A percentile compares a stretch with the other conserved stretches of the same genome.
Evolutionary conservation across 1,140 invertebrate species (phyloP).

Genomic region (Potamilus streckersoni): DNA sequence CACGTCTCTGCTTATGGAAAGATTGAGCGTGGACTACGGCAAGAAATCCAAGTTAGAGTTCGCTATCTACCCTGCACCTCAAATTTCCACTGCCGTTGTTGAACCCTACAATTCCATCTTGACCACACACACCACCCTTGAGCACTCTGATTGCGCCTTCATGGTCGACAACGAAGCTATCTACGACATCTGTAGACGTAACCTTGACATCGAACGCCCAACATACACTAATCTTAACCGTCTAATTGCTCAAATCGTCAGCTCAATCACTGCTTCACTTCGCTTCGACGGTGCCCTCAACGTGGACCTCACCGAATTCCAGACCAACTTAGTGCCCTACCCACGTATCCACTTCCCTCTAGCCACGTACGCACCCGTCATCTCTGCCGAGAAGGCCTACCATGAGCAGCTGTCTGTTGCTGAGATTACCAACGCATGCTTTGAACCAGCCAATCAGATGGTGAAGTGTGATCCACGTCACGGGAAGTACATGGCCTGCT

Average conservation of each 20-base stretch:
- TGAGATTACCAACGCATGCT: conserved; percentile 77
- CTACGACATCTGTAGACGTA: conserved; percentile 87
- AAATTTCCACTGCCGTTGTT: conserved; percentile 38
- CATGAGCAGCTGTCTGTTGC: conserved; percentile 48
- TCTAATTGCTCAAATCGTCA: conserved; percentile 73
- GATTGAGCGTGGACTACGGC: conserved; percentile 87
- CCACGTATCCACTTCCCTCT: too few relatives aligned
- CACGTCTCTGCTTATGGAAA: conserved; percentile 88
- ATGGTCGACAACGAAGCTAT: conserved; percentile 84
- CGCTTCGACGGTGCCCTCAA: conserved; percentile 89
- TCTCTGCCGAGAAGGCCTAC: conserved; percentile 60
- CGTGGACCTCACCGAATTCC: conserved; percentile 87
- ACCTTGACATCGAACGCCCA: conserved; percentile 78
- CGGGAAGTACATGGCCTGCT: conserved; percentile 86
- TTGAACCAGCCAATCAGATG: conserved; percentile 89
- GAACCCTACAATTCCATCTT: conserved; percentile 84
- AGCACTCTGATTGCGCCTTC: conserved; percentile 78
- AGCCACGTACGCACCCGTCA: conserved; percentile 57
- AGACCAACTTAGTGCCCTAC: conserved; percentile 64
- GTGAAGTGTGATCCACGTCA: conserved; percentile 89
- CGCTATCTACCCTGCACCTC: conserved; percentile 66
- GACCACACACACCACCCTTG: conserved; percentile 82
- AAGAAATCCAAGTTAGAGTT: conserved; percentile 78
- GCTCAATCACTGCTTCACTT: conserved; percentile 73
- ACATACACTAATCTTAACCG: conserved; percentile 66